Base-by-base conservation (phyloP, 2,113 vertebrate genomes). In the Acrocephalus arundinaceus region DNA sequence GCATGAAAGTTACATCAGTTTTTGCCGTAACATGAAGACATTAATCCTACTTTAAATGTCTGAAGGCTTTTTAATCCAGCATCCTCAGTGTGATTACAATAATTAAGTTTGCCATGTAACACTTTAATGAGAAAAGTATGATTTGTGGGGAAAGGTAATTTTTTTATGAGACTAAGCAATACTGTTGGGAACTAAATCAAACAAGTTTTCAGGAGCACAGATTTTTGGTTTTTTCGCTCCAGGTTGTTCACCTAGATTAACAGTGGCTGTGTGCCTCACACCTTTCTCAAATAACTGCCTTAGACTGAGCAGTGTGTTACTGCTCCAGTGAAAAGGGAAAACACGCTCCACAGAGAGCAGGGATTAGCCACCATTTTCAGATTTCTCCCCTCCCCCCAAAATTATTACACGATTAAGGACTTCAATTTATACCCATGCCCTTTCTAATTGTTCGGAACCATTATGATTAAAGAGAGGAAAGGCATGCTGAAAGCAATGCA, bases 1-100 rank as follows among this genome's bases (percentile, higher is more conserved):
- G 55, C 30, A 43, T 71, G 51, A 41, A 87, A 82, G 68, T 89
- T 89, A 70, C 45, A 85, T 84, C 81, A 84, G n/a, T 80, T 93
- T 95, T 59, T 2, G 3, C 75, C 55, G 55, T 90, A 85, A 83
- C 43, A 59, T 59, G 71, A 90, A 90, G 87, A 88, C 67, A 85
- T 94, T 87, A 94, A 96, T 96, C 88, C 87, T 93, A n/a, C 72
- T 95, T 94, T 84, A 94, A 90, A 96, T 74, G 62, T 39, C 72
- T 88, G 59, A 67, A 90, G 90, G 52, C 67, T 91, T 95, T 91
- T 83, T 84, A 94, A 97, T 96, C 79, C 94, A 74, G 79, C 78
- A 91, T 93, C 82, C 78, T 78, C 43, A 55, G 79, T 48, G 87
- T 74, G 85, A 82, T 90, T 88, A 87, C 41, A 90, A 74, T 93